Conservation (phyloP, 2,797 vertebrate species). For the Chiloscyllium punctatum region DNA sequence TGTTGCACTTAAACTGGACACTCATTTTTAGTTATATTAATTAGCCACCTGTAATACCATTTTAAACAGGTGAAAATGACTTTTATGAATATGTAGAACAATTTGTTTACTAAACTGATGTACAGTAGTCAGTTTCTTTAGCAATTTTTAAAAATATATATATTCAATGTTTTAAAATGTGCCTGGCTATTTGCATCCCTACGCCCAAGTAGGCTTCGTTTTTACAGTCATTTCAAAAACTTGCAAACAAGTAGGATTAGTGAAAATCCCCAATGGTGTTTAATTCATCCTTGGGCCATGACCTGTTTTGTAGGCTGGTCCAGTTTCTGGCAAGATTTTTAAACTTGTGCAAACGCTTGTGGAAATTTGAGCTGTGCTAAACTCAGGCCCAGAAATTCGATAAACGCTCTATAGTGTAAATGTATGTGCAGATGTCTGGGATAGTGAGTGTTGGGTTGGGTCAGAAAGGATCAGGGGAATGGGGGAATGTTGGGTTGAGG, state of each 20-base stretch:
- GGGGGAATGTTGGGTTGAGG: too few relatives aligned
- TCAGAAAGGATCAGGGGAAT: too few relatives aligned
- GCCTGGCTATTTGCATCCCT: neutral
- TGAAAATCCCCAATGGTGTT: neutral
- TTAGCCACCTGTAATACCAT: neutral
- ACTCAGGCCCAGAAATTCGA: neutral
- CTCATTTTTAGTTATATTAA: too few relatives aligned
- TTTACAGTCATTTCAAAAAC: neutral
- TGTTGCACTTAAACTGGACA: too few relatives aligned
- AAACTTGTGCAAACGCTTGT: neutral
- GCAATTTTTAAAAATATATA: neutral
- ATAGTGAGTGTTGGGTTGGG: too few relatives aligned
- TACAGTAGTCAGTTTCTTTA: neutral
- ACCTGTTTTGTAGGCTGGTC: neutral
- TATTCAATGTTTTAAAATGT: neutral
- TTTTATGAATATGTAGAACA: neutral
- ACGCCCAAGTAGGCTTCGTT: neutral
- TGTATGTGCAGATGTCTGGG: too few relatives aligned
- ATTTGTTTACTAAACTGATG: neutral
- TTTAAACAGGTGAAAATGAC: neutral
- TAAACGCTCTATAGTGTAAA: too few relatives aligned
- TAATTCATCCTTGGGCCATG: neutral
- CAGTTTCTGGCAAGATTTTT: neutral
- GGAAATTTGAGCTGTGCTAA: neutral
- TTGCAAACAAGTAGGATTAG: neutral